phyloP scores from a whole-genome alignment of 2,113 vertebrate species.

The Pyrgilauda ruficollis region DNA sequence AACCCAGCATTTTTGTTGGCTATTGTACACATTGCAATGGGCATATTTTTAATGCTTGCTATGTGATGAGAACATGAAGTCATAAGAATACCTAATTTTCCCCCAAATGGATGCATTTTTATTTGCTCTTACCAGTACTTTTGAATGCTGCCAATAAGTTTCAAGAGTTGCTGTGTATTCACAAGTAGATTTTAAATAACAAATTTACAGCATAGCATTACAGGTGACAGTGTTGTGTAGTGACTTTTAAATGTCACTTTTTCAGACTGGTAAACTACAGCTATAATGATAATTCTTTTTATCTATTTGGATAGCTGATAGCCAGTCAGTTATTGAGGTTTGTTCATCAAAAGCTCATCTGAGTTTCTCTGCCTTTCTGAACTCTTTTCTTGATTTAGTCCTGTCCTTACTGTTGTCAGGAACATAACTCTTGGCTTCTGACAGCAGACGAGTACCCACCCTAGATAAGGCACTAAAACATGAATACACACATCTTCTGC shows the following conservation, averaged over 20 bases:
- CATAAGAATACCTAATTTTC: background rate
- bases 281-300: conserved; percentile 1
- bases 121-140: background rate
- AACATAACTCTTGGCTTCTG: background rate
- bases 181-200: background rate
- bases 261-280: background rate
- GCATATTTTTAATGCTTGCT: background rate
- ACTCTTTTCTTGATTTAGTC: background rate
- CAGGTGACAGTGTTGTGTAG: background rate
- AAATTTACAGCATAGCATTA: background rate
- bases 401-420: background rate
- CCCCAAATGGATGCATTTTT: background rate
- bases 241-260: background rate
- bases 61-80: background rate
- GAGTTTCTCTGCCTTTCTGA: background rate
- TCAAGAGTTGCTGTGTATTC: background rate
- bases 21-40: background rate
- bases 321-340: background rate
- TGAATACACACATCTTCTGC: background rate
- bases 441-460: background rate
- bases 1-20: background rate
- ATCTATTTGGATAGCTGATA: background rate
- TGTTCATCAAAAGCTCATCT: background rate
- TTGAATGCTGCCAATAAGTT: background rate
- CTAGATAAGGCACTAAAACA: background rate